Evolutionary conservation across 2,113 vertebrate species (phyloP).

Genomic region (Dicentrarchus labrax): DNA sequence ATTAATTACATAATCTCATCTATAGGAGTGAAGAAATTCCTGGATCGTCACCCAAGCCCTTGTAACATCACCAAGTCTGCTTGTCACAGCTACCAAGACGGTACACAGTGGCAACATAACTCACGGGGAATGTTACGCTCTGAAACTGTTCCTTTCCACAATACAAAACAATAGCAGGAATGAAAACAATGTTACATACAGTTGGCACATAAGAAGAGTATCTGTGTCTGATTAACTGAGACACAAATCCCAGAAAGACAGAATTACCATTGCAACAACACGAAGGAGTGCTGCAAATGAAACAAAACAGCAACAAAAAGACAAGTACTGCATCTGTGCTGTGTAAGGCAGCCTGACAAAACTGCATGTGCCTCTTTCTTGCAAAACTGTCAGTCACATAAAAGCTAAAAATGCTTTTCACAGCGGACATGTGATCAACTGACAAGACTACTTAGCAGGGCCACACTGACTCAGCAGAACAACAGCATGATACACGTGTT

Average conservation of each 20-base stretch:
- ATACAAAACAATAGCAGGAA: slow-evolving; percentile 29
- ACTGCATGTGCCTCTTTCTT: slow-evolving; percentile 19
- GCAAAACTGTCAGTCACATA: neutral
- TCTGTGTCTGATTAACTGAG: slow-evolving; percentile 17
- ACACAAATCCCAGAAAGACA: slow-evolving; percentile 48
- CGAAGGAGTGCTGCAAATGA: slow-evolving; percentile 26
- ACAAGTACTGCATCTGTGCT: slow-evolving; percentile 65
- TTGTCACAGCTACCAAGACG: slow-evolving; percentile 33
- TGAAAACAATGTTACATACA: slow-evolving; percentile 38
- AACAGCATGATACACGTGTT: neutral
- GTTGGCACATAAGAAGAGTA: slow-evolving; percentile 47
- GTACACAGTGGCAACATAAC: slow-evolving; percentile 26
- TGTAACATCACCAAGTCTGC: slow-evolving; percentile 40
- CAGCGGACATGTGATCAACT: slow-evolving; percentile 2
- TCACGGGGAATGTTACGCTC: slow-evolving; percentile 54
- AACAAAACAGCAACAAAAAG: slow-evolving; percentile 17
- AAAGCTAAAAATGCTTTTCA: neutral
- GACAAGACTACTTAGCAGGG: neutral
- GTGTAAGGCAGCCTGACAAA: slow-evolving; percentile 74
- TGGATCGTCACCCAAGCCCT: slow-evolving; percentile 60
- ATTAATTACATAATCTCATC: slow-evolving; percentile 42
- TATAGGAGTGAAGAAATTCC: slow-evolving; percentile 46
- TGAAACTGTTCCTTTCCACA: slow-evolving; percentile 16
- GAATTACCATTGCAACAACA: neutral
- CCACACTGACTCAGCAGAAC: slow-evolving; percentile 22